Evolutionary conservation across 2,888 invertebrate genomes (phyloP).

Genomic region (Dolomedes plantarius): DNA sequence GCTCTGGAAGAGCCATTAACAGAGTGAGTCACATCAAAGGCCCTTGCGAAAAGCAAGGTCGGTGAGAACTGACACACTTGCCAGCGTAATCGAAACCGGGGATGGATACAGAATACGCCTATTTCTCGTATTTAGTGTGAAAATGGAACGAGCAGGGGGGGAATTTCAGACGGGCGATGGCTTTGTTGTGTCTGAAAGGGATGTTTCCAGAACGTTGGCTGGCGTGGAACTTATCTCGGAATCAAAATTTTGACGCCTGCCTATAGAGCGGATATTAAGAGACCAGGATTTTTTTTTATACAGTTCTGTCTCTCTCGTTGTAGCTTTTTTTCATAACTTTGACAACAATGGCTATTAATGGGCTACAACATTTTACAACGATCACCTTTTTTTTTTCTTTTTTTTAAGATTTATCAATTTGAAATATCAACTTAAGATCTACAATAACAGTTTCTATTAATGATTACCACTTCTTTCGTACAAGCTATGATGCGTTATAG

Average conservation of each 20-base stretch:
- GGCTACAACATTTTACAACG: too few relatives aligned
- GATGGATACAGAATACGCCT: neutral
- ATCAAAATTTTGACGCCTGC: neutral
- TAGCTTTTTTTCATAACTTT: too few relatives aligned
- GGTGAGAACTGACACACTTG: conserved; percentile 9
- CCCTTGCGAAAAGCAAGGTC: neutral
- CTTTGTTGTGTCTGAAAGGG: neutral
- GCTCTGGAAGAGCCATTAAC: neutral
- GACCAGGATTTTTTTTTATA: too few relatives aligned
- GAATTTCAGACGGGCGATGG: neutral
- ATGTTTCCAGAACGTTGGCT: neutral
- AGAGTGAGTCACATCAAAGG: neutral
- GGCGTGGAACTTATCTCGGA: neutral
- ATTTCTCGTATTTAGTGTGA: conserved; percentile 9
- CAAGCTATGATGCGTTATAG: too few relatives aligned
- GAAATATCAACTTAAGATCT: too few relatives aligned
- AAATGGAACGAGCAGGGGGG: conserved; percentile 1
- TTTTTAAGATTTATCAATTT: too few relatives aligned
- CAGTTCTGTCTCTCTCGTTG: too few relatives aligned
- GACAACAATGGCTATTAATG: too few relatives aligned
- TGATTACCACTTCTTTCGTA: too few relatives aligned
- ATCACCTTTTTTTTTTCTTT: too few relatives aligned
- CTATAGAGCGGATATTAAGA: too few relatives aligned
- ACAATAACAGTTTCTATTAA: too few relatives aligned
- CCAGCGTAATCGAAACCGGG: neutral